phyloP scores from a whole-genome alignment of 2,113 vertebrate species.

The Leucosticte australis region DNA sequence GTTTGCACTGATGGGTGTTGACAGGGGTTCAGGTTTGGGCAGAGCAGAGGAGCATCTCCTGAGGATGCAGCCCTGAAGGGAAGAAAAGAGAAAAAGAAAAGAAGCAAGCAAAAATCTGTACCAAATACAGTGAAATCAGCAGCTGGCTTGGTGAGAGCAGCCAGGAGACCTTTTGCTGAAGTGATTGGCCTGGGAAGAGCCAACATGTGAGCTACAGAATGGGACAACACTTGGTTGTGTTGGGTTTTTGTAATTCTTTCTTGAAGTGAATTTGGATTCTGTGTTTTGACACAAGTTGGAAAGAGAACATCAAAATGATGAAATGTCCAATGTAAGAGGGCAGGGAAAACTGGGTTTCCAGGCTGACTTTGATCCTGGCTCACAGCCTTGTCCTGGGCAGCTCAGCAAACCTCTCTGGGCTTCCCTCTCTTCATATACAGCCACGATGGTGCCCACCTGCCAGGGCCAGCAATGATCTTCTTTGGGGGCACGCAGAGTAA shows the following conservation, averaged over 20 bases:
- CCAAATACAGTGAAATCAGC: not conserved
- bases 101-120: not conserved
- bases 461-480: not conserved
- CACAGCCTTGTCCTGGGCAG: not conserved
- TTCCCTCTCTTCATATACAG: not conserved
- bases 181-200: not conserved
- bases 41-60: not conserved
- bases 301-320: not conserved
- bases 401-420: not conserved
- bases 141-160: not conserved
- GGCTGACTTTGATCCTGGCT: not conserved
- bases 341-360: not conserved
- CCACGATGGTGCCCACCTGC: accelerated
- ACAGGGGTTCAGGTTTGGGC: slow-evolving; percentile 26
- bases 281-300: not conserved
- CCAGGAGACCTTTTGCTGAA: not conserved
- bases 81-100: not conserved
- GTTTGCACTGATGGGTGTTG: not conserved
- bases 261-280: not conserved
- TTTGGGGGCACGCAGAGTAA: not conserved
- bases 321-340: not conserved
- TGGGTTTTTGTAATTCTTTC: not conserved
- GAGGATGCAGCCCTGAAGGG: not conserved
- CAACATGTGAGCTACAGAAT: not conserved
- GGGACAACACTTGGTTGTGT: not conserved